A percentile compares a stretch with the other conserved stretches of the same genome.
Evolutionary conservation across 2,113 vertebrate species (phyloP).

Genomic region (Pionites leucogaster): DNA sequence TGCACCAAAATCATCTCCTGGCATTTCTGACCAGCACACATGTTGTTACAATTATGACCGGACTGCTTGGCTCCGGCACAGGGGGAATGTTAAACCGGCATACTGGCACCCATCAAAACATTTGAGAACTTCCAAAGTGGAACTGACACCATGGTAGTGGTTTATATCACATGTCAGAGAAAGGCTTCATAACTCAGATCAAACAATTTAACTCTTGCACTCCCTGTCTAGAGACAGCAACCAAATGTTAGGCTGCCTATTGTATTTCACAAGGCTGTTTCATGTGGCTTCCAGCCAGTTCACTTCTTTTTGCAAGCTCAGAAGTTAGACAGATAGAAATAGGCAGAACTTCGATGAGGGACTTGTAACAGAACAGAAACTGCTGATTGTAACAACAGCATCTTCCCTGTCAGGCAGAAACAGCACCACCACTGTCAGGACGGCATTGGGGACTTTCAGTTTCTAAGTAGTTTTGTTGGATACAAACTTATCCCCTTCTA

Average conservation of each 20-base stretch:
- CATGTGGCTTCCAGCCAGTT: constrained; percentile 17
- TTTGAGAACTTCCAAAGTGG: constrained; percentile 75
- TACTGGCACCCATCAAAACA: constrained; percentile 82
- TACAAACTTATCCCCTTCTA: neutral
- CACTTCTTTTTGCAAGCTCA: neutral
- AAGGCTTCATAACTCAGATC: constrained; percentile 37
- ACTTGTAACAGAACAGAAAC: neutral
- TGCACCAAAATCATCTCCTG: constrained; percentile 74
- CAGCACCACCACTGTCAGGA: neutral
- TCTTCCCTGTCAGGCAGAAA: neutral
- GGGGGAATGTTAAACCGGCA: constrained; percentile 72
- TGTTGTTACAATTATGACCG: constrained; percentile 78
- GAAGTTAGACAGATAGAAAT: neutral
- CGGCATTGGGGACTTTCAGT: neutral
- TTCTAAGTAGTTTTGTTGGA: neutral
- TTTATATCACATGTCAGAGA: constrained; percentile 74
- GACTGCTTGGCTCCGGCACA: constrained; percentile 75
- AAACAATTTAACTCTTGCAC: constrained; percentile 70
- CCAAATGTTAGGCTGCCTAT: neutral
- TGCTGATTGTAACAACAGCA: neutral
- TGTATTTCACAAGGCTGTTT: neutral
- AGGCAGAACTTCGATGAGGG: neutral
- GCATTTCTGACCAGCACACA: constrained; percentile 75
- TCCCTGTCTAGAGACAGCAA: constrained; percentile 29
- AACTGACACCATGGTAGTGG: constrained; percentile 75